Conservation (phyloP, 2,797 vertebrate species). For the Gorsachius magnificus region DNA sequence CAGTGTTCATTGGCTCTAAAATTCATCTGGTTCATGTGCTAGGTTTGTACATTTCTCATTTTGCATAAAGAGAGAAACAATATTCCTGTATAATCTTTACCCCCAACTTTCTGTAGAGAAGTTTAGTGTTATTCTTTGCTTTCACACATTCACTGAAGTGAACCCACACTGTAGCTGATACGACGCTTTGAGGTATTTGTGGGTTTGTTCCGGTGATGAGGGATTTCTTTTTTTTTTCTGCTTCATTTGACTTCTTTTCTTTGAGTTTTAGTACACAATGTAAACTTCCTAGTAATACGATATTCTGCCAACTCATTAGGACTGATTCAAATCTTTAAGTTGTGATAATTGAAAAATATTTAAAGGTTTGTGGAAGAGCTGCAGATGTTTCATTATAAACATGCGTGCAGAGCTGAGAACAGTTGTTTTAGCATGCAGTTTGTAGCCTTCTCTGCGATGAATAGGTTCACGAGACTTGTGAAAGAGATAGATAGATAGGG, state of each 20-base stretch:
- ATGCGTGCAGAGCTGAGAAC: not conserved
- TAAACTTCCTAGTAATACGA: not conserved
- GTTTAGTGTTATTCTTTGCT: not conserved
- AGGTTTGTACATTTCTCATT: not conserved
- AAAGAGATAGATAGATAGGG: not conserved
- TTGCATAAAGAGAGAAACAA: not conserved
- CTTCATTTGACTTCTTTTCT: not conserved
- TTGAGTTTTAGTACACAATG: not conserved
- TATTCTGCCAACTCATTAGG: not conserved
- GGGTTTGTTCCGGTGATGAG: not conserved
- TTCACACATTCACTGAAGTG: not conserved
- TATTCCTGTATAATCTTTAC: not conserved
- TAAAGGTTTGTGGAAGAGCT: constrained; percentile 20
- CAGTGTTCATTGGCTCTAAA: not conserved
- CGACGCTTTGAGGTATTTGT: fast-evolving
- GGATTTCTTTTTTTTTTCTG: too few relatives aligned
- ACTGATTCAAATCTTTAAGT: constrained; percentile 5
- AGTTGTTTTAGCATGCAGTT: not conserved
- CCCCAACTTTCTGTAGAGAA: not conserved
- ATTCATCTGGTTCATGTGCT: not conserved
- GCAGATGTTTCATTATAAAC: constrained; percentile 35
- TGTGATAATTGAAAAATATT: constrained; percentile 2
- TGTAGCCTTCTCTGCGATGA: not conserved
- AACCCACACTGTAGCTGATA: not conserved
- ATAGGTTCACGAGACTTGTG: not conserved